phyloP scores from a whole-genome alignment of 2,113 vertebrate species.

The Perognathus longimembris region DNA sequence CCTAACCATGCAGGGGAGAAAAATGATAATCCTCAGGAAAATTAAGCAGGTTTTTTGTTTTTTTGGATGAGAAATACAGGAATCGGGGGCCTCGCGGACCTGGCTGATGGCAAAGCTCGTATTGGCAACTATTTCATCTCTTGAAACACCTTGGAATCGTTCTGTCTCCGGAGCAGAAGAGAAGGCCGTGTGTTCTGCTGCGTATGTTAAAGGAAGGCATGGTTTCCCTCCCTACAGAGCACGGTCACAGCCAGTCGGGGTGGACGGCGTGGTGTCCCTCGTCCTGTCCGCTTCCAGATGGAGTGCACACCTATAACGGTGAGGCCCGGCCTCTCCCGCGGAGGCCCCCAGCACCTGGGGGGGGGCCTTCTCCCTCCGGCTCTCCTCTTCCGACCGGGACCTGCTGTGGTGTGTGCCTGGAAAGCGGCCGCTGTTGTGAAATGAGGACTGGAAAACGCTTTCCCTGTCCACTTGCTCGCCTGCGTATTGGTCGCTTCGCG shows the following conservation, averaged over 20 bases:
- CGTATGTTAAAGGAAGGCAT: neutral
- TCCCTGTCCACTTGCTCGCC: neutral
- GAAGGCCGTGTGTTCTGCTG: neutral
- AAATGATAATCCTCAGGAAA: neutral
- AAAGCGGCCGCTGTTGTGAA: neutral
- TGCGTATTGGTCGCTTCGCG: neutral
- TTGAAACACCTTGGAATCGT: too few relatives aligned
- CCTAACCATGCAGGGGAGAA: neutral
- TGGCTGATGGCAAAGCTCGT: neutral
- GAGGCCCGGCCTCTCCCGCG: too few relatives aligned
- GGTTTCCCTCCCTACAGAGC: neutral
- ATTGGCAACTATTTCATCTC: neutral
- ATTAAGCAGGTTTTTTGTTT: neutral
- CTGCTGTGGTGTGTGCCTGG: too few relatives aligned
- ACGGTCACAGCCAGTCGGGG: neutral
- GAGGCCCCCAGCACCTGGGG: too few relatives aligned
- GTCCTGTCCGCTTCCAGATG: neutral
- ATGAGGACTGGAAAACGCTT: neutral
- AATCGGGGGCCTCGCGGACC: neutral
- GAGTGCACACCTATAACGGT: too few relatives aligned
- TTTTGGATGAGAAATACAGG: neutral
- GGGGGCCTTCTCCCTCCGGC: neutral
- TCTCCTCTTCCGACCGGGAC: slow-evolving; percentile 34
- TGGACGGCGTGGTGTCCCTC: neutral
- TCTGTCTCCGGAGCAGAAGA: neutral